Conservation (phyloP, 1,140 invertebrate genomes). For the Dermatophagoides farinae region DNA sequence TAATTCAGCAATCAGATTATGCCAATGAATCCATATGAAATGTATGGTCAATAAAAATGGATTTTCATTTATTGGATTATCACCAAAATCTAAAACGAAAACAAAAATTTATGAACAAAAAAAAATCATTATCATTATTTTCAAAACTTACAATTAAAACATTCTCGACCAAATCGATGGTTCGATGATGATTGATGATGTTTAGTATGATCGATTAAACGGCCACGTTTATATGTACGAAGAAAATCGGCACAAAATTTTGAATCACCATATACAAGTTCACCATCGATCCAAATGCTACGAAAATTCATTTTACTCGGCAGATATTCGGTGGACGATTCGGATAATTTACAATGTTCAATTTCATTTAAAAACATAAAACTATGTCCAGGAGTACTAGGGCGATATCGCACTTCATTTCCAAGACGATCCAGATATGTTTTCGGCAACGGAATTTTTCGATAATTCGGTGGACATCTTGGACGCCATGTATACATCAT, state of each 20-base stretch:
- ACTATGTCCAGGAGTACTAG: constrained; percentile 20
- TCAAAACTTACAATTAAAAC: neutral
- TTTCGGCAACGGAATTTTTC: constrained; percentile 33
- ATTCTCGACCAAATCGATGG: neutral
- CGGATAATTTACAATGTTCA: constrained; percentile 30
- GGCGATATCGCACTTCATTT: constrained; percentile 18
- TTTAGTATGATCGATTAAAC: constrained; percentile 30
- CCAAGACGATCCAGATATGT: constrained; percentile 20
- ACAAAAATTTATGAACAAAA: constrained; percentile 10
- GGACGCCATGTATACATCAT: constrained; percentile 37
- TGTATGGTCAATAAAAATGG: constrained; percentile 34
- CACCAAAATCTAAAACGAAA: constrained; percentile 32
- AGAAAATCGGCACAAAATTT: constrained; percentile 37
- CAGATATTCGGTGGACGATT: constrained; percentile 34
- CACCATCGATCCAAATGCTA: constrained; percentile 38
- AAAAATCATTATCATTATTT: constrained; percentile 7
- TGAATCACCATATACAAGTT: constrained; percentile 35
- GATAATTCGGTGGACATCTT: constrained; percentile 36
- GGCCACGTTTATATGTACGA: constrained; percentile 28
- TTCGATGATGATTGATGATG: neutral
- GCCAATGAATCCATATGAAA: constrained; percentile 40
- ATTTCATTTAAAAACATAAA: constrained; percentile 31
- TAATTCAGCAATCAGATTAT: constrained; percentile 33
- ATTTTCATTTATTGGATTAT: constrained; percentile 39
- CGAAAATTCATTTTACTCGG: constrained; percentile 40